Conservation (phyloP, 1,140 invertebrate genomes). For the Ceratosolen fusciceps region DNA sequence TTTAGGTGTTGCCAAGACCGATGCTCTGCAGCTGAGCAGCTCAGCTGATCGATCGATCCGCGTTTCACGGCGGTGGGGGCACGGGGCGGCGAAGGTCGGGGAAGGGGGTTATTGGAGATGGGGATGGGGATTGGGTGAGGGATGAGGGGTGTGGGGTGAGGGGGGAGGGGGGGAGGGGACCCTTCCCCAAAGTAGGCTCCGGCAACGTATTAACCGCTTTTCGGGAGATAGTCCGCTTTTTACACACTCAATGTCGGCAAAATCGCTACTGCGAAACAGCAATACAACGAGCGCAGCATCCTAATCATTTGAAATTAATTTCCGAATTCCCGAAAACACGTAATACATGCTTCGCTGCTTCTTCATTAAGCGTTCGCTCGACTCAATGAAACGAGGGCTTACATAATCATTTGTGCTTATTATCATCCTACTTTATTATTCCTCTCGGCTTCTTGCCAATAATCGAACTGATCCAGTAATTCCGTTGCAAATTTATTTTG, state of each 20-base stretch:
- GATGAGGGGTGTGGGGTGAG: too few species aligned
- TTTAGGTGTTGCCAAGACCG: conserved; percentile 3
- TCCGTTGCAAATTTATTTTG: too few species aligned
- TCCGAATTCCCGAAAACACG: neutral
- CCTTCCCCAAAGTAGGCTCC: too few species aligned
- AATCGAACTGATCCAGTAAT: too few species aligned
- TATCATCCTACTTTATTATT: neutral
- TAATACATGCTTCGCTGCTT: neutral
- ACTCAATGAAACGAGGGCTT: neutral
- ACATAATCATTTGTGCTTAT: neutral
- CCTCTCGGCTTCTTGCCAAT: too few species aligned
- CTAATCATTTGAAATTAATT: neutral
- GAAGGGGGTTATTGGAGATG: neutral
- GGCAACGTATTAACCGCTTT: neutral
- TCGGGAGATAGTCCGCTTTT: neutral
- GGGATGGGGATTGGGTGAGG: too few species aligned
- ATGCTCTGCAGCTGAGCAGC: neutral
- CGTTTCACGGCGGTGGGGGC: neutral
- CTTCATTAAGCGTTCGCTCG: neutral
- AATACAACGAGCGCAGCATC: neutral
- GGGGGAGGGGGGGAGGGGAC: too few species aligned
- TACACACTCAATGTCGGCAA: neutral
- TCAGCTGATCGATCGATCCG: conserved; percentile 30
- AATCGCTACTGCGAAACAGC: neutral
- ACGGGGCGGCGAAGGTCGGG: too few species aligned